These are phyloP conservation scores for Lydus trimaculatus DNA, from an alignment of 2,888 invertebrate genomes.

Conservation along the genomic window DNA sequence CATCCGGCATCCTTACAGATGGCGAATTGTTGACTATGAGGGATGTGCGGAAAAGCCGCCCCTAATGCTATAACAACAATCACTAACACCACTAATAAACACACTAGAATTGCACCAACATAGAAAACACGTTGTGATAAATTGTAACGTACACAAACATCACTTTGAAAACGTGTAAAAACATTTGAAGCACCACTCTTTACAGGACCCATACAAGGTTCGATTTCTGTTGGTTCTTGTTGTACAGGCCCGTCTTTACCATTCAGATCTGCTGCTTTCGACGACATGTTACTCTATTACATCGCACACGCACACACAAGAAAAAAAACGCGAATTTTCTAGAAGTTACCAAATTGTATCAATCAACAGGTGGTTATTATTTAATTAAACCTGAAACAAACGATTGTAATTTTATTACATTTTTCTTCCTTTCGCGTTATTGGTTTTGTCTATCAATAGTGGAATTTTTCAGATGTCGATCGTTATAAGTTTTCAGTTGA, in stretches of 20 bases:
- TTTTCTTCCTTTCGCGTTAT: neutral
- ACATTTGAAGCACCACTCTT: constrained; percentile 25
- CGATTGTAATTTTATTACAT: constrained; percentile 5
- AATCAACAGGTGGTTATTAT: constrained; percentile 22
- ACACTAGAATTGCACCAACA: constrained; percentile 42
- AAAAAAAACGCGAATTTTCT: constrained; percentile 15
- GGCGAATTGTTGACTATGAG: constrained; percentile 56
- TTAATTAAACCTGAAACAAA: constrained; percentile 11
- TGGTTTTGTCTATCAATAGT: neutral
- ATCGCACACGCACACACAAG: too few species aligned
- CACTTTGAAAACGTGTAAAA: constrained; percentile 41
- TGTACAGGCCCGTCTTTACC: constrained; percentile 23
- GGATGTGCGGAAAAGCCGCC: constrained; percentile 61
- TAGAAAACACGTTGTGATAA: constrained; percentile 48
- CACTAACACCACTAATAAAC: constrained; percentile 57
- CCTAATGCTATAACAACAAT: constrained; percentile 60
- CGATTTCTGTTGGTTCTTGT: constrained; percentile 44
- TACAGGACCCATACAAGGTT: constrained; percentile 49
- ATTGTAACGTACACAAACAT: constrained; percentile 48
- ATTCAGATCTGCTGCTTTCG: neutral
- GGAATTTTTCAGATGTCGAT: neutral
- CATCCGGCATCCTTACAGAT: constrained; percentile 62
- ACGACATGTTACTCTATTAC: constrained; percentile 8
- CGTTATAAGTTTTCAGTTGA: neutral
- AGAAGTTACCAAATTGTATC: neutral